phyloP scores from a whole-genome alignment of 1,140 invertebrate species.

The Nylanderia fulva region DNA sequence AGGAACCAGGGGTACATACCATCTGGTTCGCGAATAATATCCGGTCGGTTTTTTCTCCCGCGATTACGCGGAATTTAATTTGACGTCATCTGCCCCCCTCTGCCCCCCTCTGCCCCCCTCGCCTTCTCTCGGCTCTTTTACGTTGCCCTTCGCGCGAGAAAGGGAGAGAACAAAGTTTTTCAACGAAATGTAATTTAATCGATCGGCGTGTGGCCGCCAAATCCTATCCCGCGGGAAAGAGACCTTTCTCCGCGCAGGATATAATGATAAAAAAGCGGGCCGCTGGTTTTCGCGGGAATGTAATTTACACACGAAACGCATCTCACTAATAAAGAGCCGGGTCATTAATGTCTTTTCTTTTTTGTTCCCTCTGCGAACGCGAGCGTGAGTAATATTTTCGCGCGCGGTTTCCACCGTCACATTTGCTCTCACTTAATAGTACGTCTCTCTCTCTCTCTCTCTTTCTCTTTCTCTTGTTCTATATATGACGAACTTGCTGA shows the following conservation, averaged over 20 bases:
- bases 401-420: conserved; percentile 48
- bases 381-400: conserved; percentile 62
- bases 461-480: not conserved
- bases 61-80: not conserved
- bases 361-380: not conserved
- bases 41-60: not conserved
- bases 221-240: not conserved
- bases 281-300: conserved; percentile 57
- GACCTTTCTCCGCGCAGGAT: not conserved
- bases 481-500: not conserved
- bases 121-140: too few relatives aligned
- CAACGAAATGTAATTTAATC: not conserved
- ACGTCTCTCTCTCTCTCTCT: conserved; percentile 19
- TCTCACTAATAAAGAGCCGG: conserved; percentile 68
- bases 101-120: too few relatives aligned
- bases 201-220: not conserved
- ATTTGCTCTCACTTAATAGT: conserved; percentile 65
- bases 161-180: not conserved
- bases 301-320: conserved; percentile 72
- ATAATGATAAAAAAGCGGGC: conserved; percentile 21
- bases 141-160: not conserved
- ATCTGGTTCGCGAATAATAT: not conserved
- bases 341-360: conserved; percentile 64
- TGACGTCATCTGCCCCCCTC: not conserved
- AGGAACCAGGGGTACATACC: too few relatives aligned